phyloP scores from a whole-genome alignment of 1,140 invertebrate genomes.

The Drosophila elegans region DNA sequence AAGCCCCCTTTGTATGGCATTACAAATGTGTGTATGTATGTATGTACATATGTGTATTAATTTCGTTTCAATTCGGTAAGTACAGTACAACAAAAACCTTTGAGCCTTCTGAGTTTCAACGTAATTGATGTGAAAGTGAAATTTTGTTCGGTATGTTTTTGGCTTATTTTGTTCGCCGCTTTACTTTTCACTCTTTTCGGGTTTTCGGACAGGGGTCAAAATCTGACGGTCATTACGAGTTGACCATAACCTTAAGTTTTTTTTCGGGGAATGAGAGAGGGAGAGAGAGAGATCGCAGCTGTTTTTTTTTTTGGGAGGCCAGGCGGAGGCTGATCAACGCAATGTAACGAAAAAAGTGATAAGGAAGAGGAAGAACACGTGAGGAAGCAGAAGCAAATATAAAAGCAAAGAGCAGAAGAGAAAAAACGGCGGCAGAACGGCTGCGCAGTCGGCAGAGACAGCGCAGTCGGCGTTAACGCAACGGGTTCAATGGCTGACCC shows the following conservation, averaged over 20 bases:
- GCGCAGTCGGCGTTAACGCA: slow-evolving; percentile 57
- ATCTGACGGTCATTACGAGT: slow-evolving; percentile 48
- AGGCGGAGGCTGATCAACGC: slow-evolving; percentile 25
- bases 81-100: slow-evolving; percentile 56
- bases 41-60: not conserved
- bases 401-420: slow-evolving; percentile 9
- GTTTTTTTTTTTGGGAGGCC: slow-evolving; percentile 14
- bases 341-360: slow-evolving; percentile 7
- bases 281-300: slow-evolving; percentile 37
- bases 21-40: not conserved
- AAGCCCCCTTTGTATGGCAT: not conserved
- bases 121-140: slow-evolving; percentile 83
- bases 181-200: slow-evolving; percentile 40
- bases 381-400: slow-evolving; percentile 19
- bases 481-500: slow-evolving; percentile 83
- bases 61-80: slow-evolving; percentile 12
- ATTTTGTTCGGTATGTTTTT: slow-evolving; percentile 53
- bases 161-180: slow-evolving; percentile 14
- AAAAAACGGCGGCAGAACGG: slow-evolving; percentile 27
- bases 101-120: slow-evolving; percentile 29
- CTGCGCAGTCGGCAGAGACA: slow-evolving; percentile 14
- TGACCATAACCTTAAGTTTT: slow-evolving; percentile 79
- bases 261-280: not conserved
- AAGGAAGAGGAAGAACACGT: slow-evolving; percentile 64
- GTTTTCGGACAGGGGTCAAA: slow-evolving; percentile 40